Evolutionary conservation across 1,140 invertebrate species (phyloP).

Genomic region (Pseudomyrmex pallidus): DNA sequence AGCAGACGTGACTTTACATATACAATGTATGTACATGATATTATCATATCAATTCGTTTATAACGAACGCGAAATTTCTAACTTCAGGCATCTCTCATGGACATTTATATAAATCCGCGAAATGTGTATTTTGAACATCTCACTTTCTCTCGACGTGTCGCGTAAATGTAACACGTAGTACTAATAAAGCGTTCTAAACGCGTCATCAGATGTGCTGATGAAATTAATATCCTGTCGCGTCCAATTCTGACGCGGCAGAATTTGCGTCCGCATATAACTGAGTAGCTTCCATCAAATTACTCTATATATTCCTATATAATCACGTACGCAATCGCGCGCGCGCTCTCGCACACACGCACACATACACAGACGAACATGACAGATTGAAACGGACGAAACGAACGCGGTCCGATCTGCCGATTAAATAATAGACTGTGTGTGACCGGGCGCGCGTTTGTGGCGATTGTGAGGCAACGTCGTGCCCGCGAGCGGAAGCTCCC

Average conservation of each 20-base stretch:
- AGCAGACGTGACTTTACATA: conserved; percentile 9
- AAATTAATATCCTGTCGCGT: conserved; percentile 28
- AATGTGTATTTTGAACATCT: conserved; percentile 9
- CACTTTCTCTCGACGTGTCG: background rate
- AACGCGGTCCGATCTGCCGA: conserved; percentile 15
- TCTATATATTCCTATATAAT: background rate
- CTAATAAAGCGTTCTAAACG: conserved; percentile 34
- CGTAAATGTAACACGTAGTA: background rate
- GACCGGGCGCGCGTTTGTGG: no score
- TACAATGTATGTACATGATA: no score
- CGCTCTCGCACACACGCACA: background rate
- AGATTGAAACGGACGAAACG: conserved; percentile 28
- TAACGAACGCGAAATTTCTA: background rate
- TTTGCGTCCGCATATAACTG: conserved; percentile 5
- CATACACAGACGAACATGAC: background rate
- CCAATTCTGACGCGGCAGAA: background rate
- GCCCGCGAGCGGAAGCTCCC: background rate
- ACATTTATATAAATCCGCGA: background rate
- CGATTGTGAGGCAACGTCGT: background rate
- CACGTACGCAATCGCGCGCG: background rate
- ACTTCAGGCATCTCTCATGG: background rate
- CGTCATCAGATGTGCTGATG: conserved; percentile 18
- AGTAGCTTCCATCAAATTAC: background rate
- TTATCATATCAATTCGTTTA: no score
- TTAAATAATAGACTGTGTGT: conserved; percentile 20